phyloP scores from a whole-genome alignment of 1,140 invertebrate species.

The Rhagoletis pomonella region DNA sequence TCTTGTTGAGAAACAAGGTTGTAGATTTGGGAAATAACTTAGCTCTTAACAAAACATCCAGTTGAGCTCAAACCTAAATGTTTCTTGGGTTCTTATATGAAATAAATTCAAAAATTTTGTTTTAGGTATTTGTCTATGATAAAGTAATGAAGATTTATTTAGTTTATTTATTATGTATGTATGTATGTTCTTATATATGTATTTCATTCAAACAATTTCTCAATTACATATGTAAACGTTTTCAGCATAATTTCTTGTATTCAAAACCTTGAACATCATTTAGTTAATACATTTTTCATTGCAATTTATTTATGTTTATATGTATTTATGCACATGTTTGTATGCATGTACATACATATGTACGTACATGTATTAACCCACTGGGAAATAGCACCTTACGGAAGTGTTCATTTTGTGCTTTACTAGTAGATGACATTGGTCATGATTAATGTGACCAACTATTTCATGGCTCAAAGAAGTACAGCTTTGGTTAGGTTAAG shows the following conservation, averaged over 20 bases:
- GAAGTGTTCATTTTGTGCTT: too few relatives aligned
- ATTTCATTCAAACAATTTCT: slow-evolving; percentile 42
- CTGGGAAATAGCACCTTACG: too few relatives aligned
- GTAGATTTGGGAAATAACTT: too few relatives aligned
- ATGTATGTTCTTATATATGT: slow-evolving; percentile 5
- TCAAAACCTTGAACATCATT: slow-evolving; percentile 3
- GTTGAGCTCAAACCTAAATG: not conserved
- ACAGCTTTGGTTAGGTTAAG: too few relatives aligned
- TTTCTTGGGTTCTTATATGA: not conserved
- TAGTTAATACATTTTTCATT: not conserved
- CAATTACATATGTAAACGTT: slow-evolving; percentile 19
- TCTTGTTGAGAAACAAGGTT: too few relatives aligned
- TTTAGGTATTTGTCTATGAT: slow-evolving; percentile 8
- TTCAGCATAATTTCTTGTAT: slow-evolving; percentile 38
- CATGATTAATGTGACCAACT: too few relatives aligned
- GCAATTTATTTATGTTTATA: not conserved
- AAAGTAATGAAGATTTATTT: slow-evolving; percentile 44
- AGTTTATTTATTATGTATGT: slow-evolving; percentile 37
- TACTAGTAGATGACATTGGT: too few relatives aligned
- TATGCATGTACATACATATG: not conserved
- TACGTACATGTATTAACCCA: not conserved
- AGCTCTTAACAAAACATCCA: too few relatives aligned
- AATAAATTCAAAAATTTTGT: not conserved
- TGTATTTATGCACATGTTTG: not conserved
- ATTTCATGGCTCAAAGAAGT: too few relatives aligned